Evolutionary conservation across 2,888 invertebrate species (phyloP).

Genomic region (Empis livida): DNA sequence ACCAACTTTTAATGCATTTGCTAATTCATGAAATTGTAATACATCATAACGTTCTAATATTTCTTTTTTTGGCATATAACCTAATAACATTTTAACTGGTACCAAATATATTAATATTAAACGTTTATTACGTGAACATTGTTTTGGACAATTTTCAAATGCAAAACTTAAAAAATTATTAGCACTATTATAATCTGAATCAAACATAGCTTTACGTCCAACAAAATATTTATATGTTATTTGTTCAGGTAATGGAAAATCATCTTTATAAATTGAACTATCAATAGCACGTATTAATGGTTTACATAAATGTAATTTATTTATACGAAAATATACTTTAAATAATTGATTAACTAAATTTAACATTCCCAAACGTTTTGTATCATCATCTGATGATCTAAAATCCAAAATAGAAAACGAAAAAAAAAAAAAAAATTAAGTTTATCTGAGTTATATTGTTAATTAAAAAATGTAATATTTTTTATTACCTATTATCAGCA

Average conservation of each 20-base stretch:
- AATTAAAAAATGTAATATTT: too few species aligned
- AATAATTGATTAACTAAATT: constrained; percentile 93
- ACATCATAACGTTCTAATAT: constrained; percentile 83
- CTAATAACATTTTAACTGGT: constrained; percentile 94
- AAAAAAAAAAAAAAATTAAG: too few species aligned
- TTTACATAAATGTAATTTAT: constrained; percentile 77
- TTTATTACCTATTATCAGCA: constrained; percentile 75
- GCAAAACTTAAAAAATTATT: constrained; percentile 88
- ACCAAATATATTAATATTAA: constrained; percentile 89
- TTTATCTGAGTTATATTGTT: too few species aligned
- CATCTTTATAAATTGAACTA: constrained; percentile 76
- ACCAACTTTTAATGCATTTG: constrained; percentile 79
- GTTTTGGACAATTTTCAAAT: constrained; percentile 76
- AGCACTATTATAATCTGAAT: constrained; percentile 87
- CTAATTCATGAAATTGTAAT: constrained; percentile 79
- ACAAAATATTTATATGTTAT: constrained; percentile 97
- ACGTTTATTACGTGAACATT: constrained; percentile 72
- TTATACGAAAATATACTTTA: constrained; percentile 86
- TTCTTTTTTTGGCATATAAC: constrained; percentile 77
- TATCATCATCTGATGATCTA: constrained; percentile 69
- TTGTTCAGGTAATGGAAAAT: constrained; percentile 81
- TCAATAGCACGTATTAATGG: constrained; percentile 95
- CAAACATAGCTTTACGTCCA: constrained; percentile 96
- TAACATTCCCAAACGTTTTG: constrained; percentile 93
- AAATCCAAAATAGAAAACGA: too few species aligned